phyloP scores from a whole-genome alignment of 1,140 invertebrate species.

The Littorina saxatilis region DNA sequence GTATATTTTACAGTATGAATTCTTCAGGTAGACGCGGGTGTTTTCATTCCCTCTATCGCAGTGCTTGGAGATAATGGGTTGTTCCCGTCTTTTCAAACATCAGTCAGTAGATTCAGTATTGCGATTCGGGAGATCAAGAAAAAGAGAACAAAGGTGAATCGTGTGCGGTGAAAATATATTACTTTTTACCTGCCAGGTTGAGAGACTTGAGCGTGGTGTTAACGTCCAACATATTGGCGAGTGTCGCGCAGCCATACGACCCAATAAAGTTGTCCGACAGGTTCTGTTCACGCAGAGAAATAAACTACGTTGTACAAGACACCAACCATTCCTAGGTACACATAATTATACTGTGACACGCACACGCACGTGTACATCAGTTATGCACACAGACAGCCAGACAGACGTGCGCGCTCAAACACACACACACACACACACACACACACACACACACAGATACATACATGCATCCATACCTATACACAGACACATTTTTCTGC shows the following conservation, averaged over 20 bases:
- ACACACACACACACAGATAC: background rate
- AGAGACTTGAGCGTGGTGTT: slow-evolving; percentile 67
- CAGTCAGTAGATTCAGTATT: too few relatives aligned
- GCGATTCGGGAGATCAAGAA: background rate
- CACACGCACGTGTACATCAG: slow-evolving; percentile 1
- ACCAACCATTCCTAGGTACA: too few relatives aligned
- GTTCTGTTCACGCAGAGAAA: slow-evolving; percentile 48
- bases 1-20: too few relatives aligned
- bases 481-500: too few relatives aligned
- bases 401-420: slow-evolving; percentile 2
- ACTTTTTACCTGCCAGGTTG: slow-evolving; percentile 62
- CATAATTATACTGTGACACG: too few relatives aligned
- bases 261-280: slow-evolving; percentile 65
- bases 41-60: too few relatives aligned
- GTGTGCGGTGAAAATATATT: too few relatives aligned
- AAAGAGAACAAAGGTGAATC: too few relatives aligned
- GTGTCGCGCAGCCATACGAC: slow-evolving; percentile 48
- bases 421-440: slow-evolving; percentile 13
- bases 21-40: too few relatives aligned
- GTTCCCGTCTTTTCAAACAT: too few relatives aligned
- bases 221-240: slow-evolving; percentile 62
- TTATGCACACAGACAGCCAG: background rate
- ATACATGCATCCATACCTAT: too few relatives aligned
- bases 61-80: too few relatives aligned
- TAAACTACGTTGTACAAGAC: background rate